Evolutionary conservation across 1,140 invertebrate species (phyloP), one percentile per base, ranked within the genome.

Genomic region (Bacillus rossius): DNA sequence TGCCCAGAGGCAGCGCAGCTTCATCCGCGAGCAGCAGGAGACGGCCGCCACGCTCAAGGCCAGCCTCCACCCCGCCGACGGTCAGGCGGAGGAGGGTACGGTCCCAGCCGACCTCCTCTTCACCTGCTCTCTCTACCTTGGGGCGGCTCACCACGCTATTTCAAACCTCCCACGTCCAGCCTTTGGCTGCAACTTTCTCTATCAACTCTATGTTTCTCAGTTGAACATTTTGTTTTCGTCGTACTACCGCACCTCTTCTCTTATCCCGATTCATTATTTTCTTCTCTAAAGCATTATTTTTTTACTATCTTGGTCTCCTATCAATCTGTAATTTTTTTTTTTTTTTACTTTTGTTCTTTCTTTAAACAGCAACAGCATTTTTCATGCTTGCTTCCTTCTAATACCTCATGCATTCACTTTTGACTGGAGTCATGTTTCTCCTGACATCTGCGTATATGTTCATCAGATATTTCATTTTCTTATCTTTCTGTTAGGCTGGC

Each of bases 1-100:
- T 55, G 86, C 87, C 5, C 87, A 91, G 70, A 78, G 89, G 63
- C 90, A 94, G 70, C 80, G 86, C 59, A 86, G 84, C 65, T 87
- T 91, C 70, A 83, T 91, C 64, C 83, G 84, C 69, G 89, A 92
- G 68, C 89, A 89, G 70, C 82, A 86, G 70, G 84, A 86, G 73
- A 53, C 40, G 7, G 55, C 55, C 13, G 60, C 60, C 22, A 55
- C 53, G 14, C 53, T 55, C 20, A 57, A 50, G 37, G 55, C 55
- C 25, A 34, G 43, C 25, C 55, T 57, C 3, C 29, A 47, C 49
- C 23, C 20, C 17, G 20, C 55, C 7, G 43, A 48, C 20, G 40
- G 49, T 38, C 14, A 47, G 22, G 25, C 29, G 45, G 59, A 63
- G 26, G 62, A 63, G 51, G 60, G 62, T 61, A 63, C 52, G 55